Evolutionary conservation across 2,888 invertebrate species (phyloP), one percentile per base, ranked within the genome.

Genomic region (Phania funesta): DNA sequence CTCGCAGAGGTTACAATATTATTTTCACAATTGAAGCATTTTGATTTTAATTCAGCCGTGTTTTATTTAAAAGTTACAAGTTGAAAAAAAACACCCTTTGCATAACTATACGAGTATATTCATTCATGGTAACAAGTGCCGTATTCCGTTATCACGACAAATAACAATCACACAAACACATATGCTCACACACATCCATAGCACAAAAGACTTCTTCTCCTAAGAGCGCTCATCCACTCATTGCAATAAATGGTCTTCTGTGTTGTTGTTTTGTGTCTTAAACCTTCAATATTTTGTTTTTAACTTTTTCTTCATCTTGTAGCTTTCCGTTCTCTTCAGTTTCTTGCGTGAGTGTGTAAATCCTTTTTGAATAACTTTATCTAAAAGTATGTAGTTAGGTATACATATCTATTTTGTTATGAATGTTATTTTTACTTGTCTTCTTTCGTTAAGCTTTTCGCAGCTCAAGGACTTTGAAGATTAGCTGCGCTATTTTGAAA

Each of bases 141-240:
- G 64, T 64, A 71, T 71, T 75, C 71, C 64, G 70, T 79, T 78
- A 70, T 70, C 75, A 26, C 60, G 22, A 68, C 73, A 64, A 76
- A 68, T 44, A 76, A 60, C 9, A 24, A 8, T 20, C 26, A 52
- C 62, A 41, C 32, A 52, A 44, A 35, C 48, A 44, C 20, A 18
- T 38, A 38, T 24, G n/a, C 16, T 29, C 18, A 8, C 24, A 26
- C 41, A 29, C 4, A 56, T 16, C 24, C 38, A 50, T 60, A 60
- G 54, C 44, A 68, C 32, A 56, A 44, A 65, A 68, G 16, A 48
- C 58, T 75, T 65, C 26, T 18, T 67, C 58, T 29, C 9, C n/a
- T 11, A 60, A 70, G 56, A 64, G 78, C 58, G 65, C 65, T 74
- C 60, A 32, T 65, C 54, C 65, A 44, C 65, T 79, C 58, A 26